Conservation (phyloP, 2,797 vertebrate genomes). For the Kryptopterus vitreolus region DNA sequence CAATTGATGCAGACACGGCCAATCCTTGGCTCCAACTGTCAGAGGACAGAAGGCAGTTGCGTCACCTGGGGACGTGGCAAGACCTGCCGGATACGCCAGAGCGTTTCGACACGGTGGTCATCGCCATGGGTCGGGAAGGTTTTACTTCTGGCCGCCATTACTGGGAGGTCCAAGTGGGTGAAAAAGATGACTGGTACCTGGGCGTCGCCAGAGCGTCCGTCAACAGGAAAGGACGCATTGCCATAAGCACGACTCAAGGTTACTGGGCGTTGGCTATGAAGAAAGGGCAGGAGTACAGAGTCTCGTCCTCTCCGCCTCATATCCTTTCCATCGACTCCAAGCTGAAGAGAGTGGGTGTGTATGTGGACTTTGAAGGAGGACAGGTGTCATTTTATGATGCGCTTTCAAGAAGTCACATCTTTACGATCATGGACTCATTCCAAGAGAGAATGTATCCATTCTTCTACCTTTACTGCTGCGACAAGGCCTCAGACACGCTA, state of each 20-base stretch:
- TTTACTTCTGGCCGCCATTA: slow-evolving; percentile 76
- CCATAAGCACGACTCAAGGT: slow-evolving; percentile 71
- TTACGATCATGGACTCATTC: slow-evolving; percentile 72
- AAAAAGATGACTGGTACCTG: slow-evolving; percentile 83
- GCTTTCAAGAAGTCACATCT: slow-evolving; percentile 67
- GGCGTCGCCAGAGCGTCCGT: slow-evolving; percentile 76
- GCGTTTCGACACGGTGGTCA: slow-evolving; percentile 80
- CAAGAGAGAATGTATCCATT: slow-evolving; percentile 73
- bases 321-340: slow-evolving; percentile 60
- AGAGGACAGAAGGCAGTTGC: slow-evolving; percentile 73
- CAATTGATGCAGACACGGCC: slow-evolving; percentile 78
- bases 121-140: slow-evolving; percentile 72
- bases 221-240: slow-evolving; percentile 78
- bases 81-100: slow-evolving; percentile 72
- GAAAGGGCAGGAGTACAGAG: slow-evolving; percentile 73
- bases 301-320: slow-evolving; percentile 68
- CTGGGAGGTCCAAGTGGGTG: slow-evolving; percentile 83
- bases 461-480: slow-evolving; percentile 80
- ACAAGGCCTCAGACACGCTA: slow-evolving; percentile 77
- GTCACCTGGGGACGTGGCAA: slow-evolving; percentile 73
- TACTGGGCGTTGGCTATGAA: slow-evolving; percentile 81
- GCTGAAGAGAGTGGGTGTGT: slow-evolving; percentile 71
- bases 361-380: slow-evolving; percentile 77
- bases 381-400: slow-evolving; percentile 77
- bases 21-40: slow-evolving; percentile 83